A percentile compares a stretch with the other conserved stretches of the same genome.
phyloP scores from a whole-genome alignment of 2,888 invertebrate species.

The Hipparchia sbordonii region DNA sequence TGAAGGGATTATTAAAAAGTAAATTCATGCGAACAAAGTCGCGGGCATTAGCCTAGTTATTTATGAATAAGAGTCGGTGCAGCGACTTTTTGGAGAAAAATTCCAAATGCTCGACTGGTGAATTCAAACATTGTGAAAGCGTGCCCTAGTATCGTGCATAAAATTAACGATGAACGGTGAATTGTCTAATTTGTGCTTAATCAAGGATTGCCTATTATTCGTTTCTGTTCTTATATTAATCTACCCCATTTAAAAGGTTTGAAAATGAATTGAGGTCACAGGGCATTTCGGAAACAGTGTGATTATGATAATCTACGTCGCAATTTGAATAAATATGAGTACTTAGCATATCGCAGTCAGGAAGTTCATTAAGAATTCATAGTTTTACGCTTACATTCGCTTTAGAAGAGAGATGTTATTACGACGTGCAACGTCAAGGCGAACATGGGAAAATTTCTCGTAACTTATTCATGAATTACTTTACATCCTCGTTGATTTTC shows the following conservation, averaged over 20 bases:
- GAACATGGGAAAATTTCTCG: background rate
- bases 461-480: conserved; percentile 1
- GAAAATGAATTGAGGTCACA: conserved; percentile 4
- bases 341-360: conserved; percentile 53
- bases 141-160: too few species aligned
- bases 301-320: conserved; percentile 51
- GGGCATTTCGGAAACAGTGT: conserved; percentile 30
- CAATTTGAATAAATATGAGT: conserved; percentile 56
- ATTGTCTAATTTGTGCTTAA: too few species aligned
- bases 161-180: too few species aligned
- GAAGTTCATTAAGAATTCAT: conserved; percentile 57
- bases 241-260: background rate
- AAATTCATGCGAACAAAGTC: too few species aligned
- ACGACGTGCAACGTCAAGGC: conserved; percentile 12
- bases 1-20: too few species aligned
- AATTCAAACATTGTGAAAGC: too few species aligned
- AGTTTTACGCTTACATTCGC: conserved; percentile 43
- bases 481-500: background rate
- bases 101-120: too few species aligned
- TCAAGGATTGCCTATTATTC: too few species aligned
- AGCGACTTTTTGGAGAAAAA: too few species aligned
- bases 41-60: too few species aligned
- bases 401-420: conserved; percentile 27
- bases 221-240: too few species aligned
- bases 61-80: too few species aligned